Evolutionary conservation across 2,797 vertebrate species (phyloP), one percentile per base, ranked within the genome.

Genomic region (Onychomys leucogaster): DNA sequence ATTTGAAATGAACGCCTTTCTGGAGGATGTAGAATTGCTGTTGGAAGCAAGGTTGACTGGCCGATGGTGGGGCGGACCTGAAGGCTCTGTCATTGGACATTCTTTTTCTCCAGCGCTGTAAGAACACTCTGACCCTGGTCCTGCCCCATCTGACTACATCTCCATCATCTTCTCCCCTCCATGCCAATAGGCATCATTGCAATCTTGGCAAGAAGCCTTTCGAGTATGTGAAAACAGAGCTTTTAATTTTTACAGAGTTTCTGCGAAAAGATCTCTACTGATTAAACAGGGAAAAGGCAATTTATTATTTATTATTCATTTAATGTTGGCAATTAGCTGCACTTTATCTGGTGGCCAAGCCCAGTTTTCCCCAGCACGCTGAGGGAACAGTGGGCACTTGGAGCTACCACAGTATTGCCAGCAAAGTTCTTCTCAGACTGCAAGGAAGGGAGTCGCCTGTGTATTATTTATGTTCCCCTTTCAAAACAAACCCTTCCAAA

Each of bases 401-500:
- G 37, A 59, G 88, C 73, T 37, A 6, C 83, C 23, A 0, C n/a
- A 32, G 21, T 29, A 63, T 91, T 82, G 93, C 67, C 67, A 81
- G 61, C 29, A 1, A 75, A 76, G 78, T 57, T 76, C 90, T 59
- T 82, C 91, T 82, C 61, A 67, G 83, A 82, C 25, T 32, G 77
- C 90, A 16, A 12, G 41, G 57, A 84, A 82, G 91, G 82, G 89
- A 90, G 78, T 37, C 49, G 81, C 73, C 71, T 65, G 82, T 94
- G 83, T 71, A 82, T 96, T 97, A 95, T 96, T 96, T 96, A 92
- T 73, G 69, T 84, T 96, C 78, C 83, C 63, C 63, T 92, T 96
- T 97, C 86, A 96, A 89, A 94, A 93, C 59, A 93, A 94, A 96
- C 76, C 96, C 82, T 91, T 82, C 91, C 82, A 77, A 89, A 95